phyloP scores from a whole-genome alignment of 2,888 invertebrate species.

The Drosophila suboccidentalis region DNA sequence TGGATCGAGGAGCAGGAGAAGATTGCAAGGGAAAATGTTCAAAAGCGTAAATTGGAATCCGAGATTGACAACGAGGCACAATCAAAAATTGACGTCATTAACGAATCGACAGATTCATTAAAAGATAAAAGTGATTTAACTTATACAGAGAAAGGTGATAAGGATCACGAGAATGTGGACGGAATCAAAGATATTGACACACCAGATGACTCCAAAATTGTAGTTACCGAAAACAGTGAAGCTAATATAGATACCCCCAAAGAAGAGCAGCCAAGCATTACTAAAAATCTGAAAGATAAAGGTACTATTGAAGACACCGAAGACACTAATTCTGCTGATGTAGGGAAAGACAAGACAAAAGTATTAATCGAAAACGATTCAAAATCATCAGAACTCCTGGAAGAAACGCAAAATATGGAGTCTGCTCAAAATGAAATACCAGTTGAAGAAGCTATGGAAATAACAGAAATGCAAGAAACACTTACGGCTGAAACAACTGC shows the following conservation, averaged over 20 bases:
- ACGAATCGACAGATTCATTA: neutral
- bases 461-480: neutral
- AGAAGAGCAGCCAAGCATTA: neutral
- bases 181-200: neutral
- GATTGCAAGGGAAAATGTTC: neutral
- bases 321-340: neutral
- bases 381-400: neutral
- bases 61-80: neutral
- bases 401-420: neutral
- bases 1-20: constrained; percentile 56
- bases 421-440: neutral
- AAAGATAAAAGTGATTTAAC: neutral
- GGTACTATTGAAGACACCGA: neutral
- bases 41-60: neutral
- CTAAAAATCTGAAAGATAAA: neutral
- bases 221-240: neutral
- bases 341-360: neutral
- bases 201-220: neutral
- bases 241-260: neutral
- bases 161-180: neutral
- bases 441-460: constrained; percentile 3
- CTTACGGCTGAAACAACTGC: neutral
- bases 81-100: neutral
- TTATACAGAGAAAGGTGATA: neutral
- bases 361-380: neutral